Evolutionary conservation across 2,113 vertebrate species (phyloP).

Genomic region (Empidonax traillii): DNA sequence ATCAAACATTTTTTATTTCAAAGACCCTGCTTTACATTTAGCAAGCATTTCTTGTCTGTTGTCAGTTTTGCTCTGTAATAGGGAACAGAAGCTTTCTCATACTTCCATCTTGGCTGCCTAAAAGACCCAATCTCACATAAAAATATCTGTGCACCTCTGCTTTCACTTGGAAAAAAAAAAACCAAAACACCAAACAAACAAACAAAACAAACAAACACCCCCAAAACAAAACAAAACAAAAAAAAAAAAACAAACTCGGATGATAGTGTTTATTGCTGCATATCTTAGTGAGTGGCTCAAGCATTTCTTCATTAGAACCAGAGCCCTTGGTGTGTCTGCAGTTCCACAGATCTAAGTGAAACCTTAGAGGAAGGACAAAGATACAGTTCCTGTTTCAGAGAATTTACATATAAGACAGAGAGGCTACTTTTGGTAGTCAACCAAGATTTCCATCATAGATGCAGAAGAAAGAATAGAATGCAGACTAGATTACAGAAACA

Average conservation of each 20-base stretch:
- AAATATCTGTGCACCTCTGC: not conserved
- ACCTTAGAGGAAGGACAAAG: not conserved
- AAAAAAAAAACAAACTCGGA: not conserved
- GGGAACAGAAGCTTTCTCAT: not conserved
- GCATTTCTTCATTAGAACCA: not conserved
- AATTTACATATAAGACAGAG: not conserved
- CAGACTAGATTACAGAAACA: not conserved
- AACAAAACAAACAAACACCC: too few species aligned
- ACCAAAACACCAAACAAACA: too few species aligned
- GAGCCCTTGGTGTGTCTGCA: not conserved
- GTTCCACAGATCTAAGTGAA: not conserved
- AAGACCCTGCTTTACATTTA: not conserved
- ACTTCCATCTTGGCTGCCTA: not conserved
- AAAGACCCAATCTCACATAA: not conserved
- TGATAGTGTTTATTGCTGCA: not conserved
- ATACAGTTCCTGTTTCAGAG: not conserved
- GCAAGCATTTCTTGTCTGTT: not conserved
- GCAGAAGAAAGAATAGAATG: not conserved
- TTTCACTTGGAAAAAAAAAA: not conserved
- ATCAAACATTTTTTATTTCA: not conserved
- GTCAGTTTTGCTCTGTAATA: not conserved
- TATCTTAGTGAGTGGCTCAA: not conserved
- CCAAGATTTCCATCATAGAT: not conserved
- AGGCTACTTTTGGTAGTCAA: not conserved
- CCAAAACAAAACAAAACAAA: too few species aligned